phyloP scores from a whole-genome alignment of 2,888 invertebrate genomes.

The Melanostoma scalare region DNA sequence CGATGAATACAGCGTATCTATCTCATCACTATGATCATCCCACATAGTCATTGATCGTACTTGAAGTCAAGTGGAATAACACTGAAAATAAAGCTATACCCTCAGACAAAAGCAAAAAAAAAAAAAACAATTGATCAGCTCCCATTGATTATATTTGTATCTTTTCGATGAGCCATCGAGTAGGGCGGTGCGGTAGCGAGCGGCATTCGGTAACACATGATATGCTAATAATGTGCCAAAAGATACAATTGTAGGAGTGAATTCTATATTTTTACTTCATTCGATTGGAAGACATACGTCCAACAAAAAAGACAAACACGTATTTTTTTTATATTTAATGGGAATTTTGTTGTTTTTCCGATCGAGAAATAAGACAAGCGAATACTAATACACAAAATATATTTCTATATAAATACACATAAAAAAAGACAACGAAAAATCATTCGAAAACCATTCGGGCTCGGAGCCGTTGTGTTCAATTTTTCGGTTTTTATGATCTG shows the following conservation, averaged over 20 bases:
- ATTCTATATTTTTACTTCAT: constrained; percentile 25
- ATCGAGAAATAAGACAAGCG: constrained; percentile 57
- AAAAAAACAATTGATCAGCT: constrained; percentile 46
- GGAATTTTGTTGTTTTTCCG: constrained; percentile 64
- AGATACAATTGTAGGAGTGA: constrained; percentile 30
- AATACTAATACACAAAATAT: constrained; percentile 55
- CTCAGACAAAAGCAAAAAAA: not conserved
- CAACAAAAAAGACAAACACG: constrained; percentile 56
- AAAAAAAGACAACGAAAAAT: constrained; percentile 78
- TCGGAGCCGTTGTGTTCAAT: constrained; percentile 66
- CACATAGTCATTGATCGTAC: constrained; percentile 54
- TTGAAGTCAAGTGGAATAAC: constrained; percentile 65
- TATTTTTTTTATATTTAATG: constrained; percentile 56
- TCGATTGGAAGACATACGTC: constrained; percentile 26
- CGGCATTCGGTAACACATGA: constrained; percentile 30
- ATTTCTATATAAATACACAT: constrained; percentile 30
- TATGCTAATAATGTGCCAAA: constrained; percentile 68
- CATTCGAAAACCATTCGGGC: constrained; percentile 55
- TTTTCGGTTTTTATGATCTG: constrained; percentile 80
- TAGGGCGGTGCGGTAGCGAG: too few species aligned
- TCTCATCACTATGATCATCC: constrained; percentile 47
- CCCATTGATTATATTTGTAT: constrained; percentile 40
- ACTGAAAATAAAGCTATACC: not conserved
- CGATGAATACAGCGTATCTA: constrained; percentile 31
- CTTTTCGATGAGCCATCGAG: constrained; percentile 30